Evolutionary conservation across 2,113 vertebrate genomes (phyloP).

Genomic region (Clupea harengus): DNA sequence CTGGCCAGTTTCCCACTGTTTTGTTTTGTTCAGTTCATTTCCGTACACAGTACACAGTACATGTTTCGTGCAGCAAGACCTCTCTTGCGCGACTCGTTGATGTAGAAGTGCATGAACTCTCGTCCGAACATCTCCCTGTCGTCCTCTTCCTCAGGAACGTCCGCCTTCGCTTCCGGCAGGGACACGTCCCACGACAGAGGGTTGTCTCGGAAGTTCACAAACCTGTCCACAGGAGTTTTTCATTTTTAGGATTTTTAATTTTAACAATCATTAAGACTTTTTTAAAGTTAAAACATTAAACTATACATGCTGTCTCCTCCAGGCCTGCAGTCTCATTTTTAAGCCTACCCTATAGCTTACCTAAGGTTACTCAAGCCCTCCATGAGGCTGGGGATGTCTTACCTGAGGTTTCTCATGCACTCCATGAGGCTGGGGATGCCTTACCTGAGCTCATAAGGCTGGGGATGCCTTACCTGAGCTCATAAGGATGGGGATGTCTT

Average conservation of each 20-base stretch:
- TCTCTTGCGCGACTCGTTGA: conserved; percentile 77
- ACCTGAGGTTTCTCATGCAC: too few relatives aligned
- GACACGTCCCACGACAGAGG: conserved; percentile 81
- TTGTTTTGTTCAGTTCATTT: too few relatives aligned
- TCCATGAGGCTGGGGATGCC: too few relatives aligned
- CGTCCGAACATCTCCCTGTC: conserved; percentile 86
- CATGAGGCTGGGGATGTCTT: too few relatives aligned
- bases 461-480: too few relatives aligned
- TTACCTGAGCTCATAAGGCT: too few relatives aligned
- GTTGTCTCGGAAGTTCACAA: conserved; percentile 97
- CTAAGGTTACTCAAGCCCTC: too few relatives aligned
- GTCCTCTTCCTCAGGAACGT: conserved; percentile 72
- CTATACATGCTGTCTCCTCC: too few relatives aligned
- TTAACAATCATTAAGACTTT: too few relatives aligned
- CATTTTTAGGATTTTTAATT: not conserved
- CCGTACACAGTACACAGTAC: conserved; percentile 52
- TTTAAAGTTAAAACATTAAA: not conserved
- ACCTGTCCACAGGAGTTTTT: conserved; percentile 66
- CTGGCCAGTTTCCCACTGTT: too few relatives aligned
- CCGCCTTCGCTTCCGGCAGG: conserved; percentile 60
- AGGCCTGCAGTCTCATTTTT: not conserved
- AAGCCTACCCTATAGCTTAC: too few relatives aligned
- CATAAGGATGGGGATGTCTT: too few relatives aligned
- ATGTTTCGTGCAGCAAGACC: conserved; percentile 61
- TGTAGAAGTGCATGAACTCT: conserved; percentile 89